Base-by-base conservation (phyloP, 2,888 invertebrate species). In the Aspidiotus destructor region DNA sequence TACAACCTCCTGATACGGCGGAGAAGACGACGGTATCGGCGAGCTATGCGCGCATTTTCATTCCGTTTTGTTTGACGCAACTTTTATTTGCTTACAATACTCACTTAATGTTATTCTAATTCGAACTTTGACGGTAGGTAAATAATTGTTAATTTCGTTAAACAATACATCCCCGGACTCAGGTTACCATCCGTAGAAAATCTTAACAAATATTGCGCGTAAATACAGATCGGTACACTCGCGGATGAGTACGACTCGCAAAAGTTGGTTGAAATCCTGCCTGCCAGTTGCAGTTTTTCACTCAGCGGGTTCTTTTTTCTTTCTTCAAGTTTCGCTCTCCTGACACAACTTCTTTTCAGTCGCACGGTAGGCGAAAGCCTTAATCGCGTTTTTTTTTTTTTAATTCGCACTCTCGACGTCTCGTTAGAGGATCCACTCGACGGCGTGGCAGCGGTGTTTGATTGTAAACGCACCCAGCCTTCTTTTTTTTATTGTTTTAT, bases 71-170 rank as follows among this genome's bases (percentile, higher is more conserved):
- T 58, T 67, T 58, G 48, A 60, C 57, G 42, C 48, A 48, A 67
- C 44, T 67, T 67, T 58, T 67, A 67, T 67, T 67, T 67, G 67
- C 60, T 67, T 67, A 67, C 67, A 67, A 67, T 67, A 67, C 67
- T 58, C 67, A 60, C 67, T 67, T 67, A 57, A 58, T 67, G 67
- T 67, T 67, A 58, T 67, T 67, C 67, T 67, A 67, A 67, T 67
- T 67, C 67, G 58, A 67, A 67, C 67, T 67, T 67, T 67, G 67
- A 67, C 67, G 67, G 58, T 48, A 28, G 15, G 48, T 67, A 67
- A 67, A 67, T 58, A 58, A 60, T 58, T 42, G 44, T 58, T 58
- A 58, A 58, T 58, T n/a, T 65, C 58, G 58, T 67, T 67, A 41
- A 63, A 67, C 67, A 67, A 67, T 67, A 60, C 67, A 52, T 58